Conservation (phyloP, 2,797 vertebrate species). For the Aeoliscus strigatus region DNA sequence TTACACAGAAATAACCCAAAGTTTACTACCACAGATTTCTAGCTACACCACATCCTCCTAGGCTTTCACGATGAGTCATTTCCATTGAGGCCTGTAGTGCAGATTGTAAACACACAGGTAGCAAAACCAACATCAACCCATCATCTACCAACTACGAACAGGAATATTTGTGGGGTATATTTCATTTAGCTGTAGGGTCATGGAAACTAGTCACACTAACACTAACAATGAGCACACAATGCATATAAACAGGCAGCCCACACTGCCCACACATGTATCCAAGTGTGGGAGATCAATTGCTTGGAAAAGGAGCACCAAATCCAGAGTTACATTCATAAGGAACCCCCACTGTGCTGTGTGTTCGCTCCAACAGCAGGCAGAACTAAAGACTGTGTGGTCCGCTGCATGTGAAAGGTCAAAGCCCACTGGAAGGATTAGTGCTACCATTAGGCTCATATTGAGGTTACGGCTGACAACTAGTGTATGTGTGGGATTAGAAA, state of each 20-base stretch:
- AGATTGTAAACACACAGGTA: no score
- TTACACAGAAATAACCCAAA: background rate
- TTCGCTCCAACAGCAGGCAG: conserved; percentile 7
- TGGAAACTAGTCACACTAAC: conserved; percentile 25
- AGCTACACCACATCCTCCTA: no score
- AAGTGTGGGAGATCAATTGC: conserved; percentile 9
- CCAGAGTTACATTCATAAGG: background rate
- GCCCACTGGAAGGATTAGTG: conserved; percentile 32
- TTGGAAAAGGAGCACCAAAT: conserved; percentile 3
- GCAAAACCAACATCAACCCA: background rate
- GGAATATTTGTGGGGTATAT: background rate
- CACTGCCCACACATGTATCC: conserved; percentile 26
- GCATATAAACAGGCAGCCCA: conserved; percentile 19
- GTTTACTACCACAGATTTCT: no score
- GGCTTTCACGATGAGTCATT: no score
- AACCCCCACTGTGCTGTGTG: conserved; percentile 6
- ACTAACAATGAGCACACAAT: conserved; percentile 20
- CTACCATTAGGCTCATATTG: conserved; percentile 32
- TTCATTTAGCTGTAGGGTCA: conserved; percentile 10
- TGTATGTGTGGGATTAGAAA: conserved; percentile 42
- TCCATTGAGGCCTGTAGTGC: no score
- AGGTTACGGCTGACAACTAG: conserved; percentile 22
- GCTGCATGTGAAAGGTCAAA: conserved; percentile 27
- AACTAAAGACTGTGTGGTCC: conserved; percentile 8
- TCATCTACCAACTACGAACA: conserved; percentile 1